Evolutionary conservation across 2,888 invertebrate genomes (phyloP).

Genomic region (Tolmerus cingulatus): DNA sequence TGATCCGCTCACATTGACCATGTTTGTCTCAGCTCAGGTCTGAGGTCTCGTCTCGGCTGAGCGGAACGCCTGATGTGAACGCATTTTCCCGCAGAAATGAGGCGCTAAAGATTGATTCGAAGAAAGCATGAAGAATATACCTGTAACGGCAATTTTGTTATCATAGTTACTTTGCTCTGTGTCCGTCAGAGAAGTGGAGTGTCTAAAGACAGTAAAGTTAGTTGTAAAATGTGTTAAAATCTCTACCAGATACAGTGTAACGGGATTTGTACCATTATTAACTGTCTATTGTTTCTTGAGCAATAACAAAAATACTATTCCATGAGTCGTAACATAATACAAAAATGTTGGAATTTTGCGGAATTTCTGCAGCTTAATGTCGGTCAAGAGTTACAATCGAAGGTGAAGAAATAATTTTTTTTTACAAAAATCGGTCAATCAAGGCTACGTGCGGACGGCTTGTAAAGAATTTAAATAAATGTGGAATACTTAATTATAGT

Average conservation of each 20-base stretch:
- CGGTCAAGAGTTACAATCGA: not conserved
- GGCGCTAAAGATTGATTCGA: not conserved
- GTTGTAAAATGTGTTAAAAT: not conserved
- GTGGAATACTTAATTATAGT: not conserved
- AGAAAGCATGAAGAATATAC: not conserved
- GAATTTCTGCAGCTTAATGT: not conserved
- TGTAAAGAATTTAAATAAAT: not conserved
- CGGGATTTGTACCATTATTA: not conserved
- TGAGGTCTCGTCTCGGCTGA: not conserved
- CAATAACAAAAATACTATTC: not conserved
- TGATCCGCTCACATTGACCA: not conserved
- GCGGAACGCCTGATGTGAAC: not conserved
- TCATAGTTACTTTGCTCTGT: not conserved
- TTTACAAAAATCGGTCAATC: not conserved
- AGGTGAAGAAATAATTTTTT: not conserved
- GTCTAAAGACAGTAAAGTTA: not conserved
- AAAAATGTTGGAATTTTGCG: not conserved
- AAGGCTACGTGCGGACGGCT: not conserved
- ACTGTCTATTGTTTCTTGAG: not conserved
- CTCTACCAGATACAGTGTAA: not conserved
- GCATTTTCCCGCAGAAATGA: not conserved
- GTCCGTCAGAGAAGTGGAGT: not conserved
- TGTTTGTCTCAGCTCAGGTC: not conserved
- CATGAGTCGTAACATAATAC: not conserved
- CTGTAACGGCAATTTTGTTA: not conserved